Base-by-base conservation (phyloP, 2,888 invertebrate species). In the Hoplodrina blanda region DNA sequence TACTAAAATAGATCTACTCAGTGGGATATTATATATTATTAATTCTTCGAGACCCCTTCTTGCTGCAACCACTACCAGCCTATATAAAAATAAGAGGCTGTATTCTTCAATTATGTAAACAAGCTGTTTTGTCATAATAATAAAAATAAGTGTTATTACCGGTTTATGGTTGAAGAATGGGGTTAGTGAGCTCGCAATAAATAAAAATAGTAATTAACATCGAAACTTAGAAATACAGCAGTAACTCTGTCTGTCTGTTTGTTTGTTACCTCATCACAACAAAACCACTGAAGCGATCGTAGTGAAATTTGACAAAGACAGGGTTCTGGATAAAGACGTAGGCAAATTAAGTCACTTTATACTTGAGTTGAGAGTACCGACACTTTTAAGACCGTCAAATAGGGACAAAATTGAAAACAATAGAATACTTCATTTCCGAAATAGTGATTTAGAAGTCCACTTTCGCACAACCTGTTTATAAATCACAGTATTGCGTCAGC, bases 381-480 rank as follows among this genome's bases (percentile, higher is more conserved):
- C 46, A 46, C 6, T 46, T 46, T 17, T 4, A 17, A 46, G 6
- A 17, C 17, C 46, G 46, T 1, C 5, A 46, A 37, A n/a, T n/a
- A 37, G 37, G 37, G 37, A 0, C 0, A 8, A 8, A 17, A 17
- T 17, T 46, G 17, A 41, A 11, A 5, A 46, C 5, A 46, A 17
- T 46, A 15, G 46, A 5, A 17, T 46, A 46, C 5, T 15, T 15
- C 4, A 44, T 44, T 11, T 44, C 15, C 4, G 2, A 44, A 44
- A 44, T 25, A 44, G 11, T 15, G 13, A 44, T 44, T 44, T 15
- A 44, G 15, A 15, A 11, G 13, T 44, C 44, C 44, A 44, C 44
- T 62, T 54, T 62, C 20, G 8, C 25, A 62, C 17, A 76, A 62
- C 44, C 44, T 71, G 59, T 54, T 78, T 71, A 54, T 63, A 41